Evolutionary conservation across 1,140 invertebrate species (phyloP).

Genomic region (Portunus trituberculatus): DNA sequence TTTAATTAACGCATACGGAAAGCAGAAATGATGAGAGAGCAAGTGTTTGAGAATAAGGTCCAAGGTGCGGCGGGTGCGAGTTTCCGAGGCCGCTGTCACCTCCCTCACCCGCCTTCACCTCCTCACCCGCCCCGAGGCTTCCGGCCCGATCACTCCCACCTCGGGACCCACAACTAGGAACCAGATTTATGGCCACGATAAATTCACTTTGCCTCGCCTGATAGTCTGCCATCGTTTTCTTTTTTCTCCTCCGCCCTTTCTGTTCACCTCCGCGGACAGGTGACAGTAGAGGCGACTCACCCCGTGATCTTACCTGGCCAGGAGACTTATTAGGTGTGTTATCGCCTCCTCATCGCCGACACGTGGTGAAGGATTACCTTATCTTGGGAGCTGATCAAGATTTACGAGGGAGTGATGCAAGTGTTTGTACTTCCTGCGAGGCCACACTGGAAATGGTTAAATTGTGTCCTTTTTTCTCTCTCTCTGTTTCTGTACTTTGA

Average conservation of each 20-base stretch:
- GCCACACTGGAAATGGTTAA: too few relatives aligned
- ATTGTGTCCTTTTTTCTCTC: too few relatives aligned
- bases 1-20: too few relatives aligned
- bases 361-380: not conserved
- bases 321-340: not conserved
- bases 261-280: not conserved
- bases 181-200: not conserved
- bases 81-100: not conserved
- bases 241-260: not conserved
- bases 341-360: not conserved
- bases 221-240: not conserved
- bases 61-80: not conserved
- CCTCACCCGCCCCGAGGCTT: not conserved
- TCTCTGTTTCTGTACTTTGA: too few relatives aligned
- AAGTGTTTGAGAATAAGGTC: too few relatives aligned
- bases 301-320: not conserved
- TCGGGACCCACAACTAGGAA: not conserved
- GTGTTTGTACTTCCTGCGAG: not conserved
- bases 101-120: too few relatives aligned
- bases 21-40: not conserved
- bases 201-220: conserved; percentile 10
- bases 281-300: not conserved
- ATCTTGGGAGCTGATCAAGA: not conserved
- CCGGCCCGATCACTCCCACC: not conserved
- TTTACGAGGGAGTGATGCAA: not conserved